A percentile compares a stretch with the other conserved stretches of the same genome.
These are phyloP conservation scores for Anthonomus grandis DNA, from an alignment of 1,140 invertebrate species.

Conservation along the genomic window DNA sequence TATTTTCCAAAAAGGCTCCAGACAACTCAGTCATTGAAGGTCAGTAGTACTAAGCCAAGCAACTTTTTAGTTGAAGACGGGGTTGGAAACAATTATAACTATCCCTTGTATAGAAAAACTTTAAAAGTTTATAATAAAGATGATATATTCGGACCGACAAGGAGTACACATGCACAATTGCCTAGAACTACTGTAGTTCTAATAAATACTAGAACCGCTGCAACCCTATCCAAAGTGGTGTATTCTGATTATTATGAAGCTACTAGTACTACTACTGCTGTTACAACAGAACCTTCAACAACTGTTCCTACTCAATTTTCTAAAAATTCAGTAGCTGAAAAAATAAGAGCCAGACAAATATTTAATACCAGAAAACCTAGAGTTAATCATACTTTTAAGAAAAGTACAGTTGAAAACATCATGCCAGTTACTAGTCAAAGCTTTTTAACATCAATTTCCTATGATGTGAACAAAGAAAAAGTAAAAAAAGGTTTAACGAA, in stretches of 20 bases:
- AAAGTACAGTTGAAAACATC: slow-evolving; percentile 3
- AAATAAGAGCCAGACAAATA: not conserved
- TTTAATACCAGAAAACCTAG: slow-evolving; percentile 1
- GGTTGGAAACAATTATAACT: slow-evolving; percentile 10
- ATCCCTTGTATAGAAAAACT: slow-evolving; percentile 15
- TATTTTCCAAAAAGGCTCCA: not conserved
- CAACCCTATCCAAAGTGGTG: slow-evolving; percentile 33
- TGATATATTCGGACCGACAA: slow-evolving; percentile 33
- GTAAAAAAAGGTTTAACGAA: slow-evolving; percentile 1
- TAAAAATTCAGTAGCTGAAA: not conserved
- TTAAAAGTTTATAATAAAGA: slow-evolving; percentile 28
- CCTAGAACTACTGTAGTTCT: slow-evolving; percentile 2
- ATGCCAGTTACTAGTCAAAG: slow-evolving; percentile 45
- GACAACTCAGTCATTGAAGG: not conserved
- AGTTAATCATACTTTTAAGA: slow-evolving; percentile 1
- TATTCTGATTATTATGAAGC: slow-evolving; percentile 40
- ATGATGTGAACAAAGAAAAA: slow-evolving; percentile 43
- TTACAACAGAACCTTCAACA: not conserved
- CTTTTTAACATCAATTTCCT: slow-evolving; percentile 47
- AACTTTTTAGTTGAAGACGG: slow-evolving; percentile 23
- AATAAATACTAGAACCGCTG: slow-evolving; percentile 11
- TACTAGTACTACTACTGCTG: slow-evolving; percentile 21
- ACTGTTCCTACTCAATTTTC: not conserved
- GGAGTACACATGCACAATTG: slow-evolving; percentile 2
- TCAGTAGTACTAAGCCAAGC: slow-evolving; percentile 6